Evolutionary conservation across 92 coral and sea anemone genomes (phyloP), one percentile per base, ranked within the genome.

Genomic region (Phymanthus crucifer): DNA sequence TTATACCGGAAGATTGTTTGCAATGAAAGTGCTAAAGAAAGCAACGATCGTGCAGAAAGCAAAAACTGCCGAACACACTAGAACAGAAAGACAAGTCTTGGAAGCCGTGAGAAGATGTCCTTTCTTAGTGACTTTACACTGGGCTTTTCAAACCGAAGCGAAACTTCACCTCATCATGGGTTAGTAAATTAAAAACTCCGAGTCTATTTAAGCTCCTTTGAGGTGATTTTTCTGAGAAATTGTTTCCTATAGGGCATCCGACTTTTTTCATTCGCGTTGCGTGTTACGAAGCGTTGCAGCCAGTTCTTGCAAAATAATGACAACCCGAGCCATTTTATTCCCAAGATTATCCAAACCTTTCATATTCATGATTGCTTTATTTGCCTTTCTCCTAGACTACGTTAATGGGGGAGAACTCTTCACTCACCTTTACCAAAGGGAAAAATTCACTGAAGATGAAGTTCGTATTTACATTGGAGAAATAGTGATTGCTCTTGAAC

Each of bases 111-210:
- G 99, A 52, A 85, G 99, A 75, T 96, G 99, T 45, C 99, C 99
- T 23, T 96, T 96, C 75, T 83, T 96, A 3, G 99, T 96, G 32
- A 96, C 99, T 71, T 83, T 96, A 73, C 99, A 96, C 78, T 96
- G 99, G 99, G 99, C 99, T 69, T 96, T 96, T 77, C 99, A 96
- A 87, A 96, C 99, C 9, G 99, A 96, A 82, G 90, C 99, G 47
- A 93, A 96, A 57, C 97, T 96, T 2, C 99, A 96, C 66, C 88
- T 96, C 48, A 94, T 96, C 3, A 96, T 96, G 99, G 99, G 99
- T 96, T 75, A 73, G 94, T 71, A 77, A 6, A 35, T 35, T 32
- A 12, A 35, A 35, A 32, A 33, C 34, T 70, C 3, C 11, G 8
- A 3, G 27, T 33, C 13, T 21, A 18, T 34, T 70, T 4, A 32